Conservation (phyloP, 2,797 vertebrate species). For the Chromobotia macracanthus region DNA sequence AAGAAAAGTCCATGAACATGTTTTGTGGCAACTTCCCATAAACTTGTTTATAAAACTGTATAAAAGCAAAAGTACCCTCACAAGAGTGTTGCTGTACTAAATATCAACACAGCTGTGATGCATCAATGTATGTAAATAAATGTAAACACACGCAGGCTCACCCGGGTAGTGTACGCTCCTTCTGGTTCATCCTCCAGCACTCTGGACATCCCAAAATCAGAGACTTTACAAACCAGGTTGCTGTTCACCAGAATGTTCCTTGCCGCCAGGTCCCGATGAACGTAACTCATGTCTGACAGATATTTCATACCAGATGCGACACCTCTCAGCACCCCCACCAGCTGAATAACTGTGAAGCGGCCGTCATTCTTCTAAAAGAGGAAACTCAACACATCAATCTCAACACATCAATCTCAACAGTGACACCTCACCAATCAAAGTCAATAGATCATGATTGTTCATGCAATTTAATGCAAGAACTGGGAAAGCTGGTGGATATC, state of each 20-base stretch:
- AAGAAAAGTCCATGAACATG: neutral
- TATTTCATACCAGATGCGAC: slow-evolving; percentile 60
- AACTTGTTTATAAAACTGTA: neutral
- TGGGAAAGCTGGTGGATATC: neutral
- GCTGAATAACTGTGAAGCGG: slow-evolving; percentile 60
- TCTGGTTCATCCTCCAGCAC: slow-evolving; percentile 61
- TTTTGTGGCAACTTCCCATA: neutral
- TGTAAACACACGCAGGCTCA: slow-evolving; percentile 18
- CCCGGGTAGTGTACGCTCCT: slow-evolving; percentile 58
- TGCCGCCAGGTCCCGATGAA: slow-evolving; percentile 58
- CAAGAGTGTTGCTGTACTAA: neutral
- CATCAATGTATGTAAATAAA: neutral
- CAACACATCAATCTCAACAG: neutral
- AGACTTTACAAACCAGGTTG: slow-evolving; percentile 60
- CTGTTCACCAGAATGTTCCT: slow-evolving; percentile 60
- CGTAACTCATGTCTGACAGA: slow-evolving; percentile 59
- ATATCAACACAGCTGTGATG: slow-evolving; percentile 17
- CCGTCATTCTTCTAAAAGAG: slow-evolving; percentile 60
- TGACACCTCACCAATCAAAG: neutral
- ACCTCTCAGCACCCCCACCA: slow-evolving; percentile 59
- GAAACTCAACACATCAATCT: too few species aligned
- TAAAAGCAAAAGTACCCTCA: neutral
- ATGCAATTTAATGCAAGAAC: neutral
- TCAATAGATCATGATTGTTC: neutral
- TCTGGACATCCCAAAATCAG: slow-evolving; percentile 60